These are phyloP conservation scores for Syngnathus acus DNA, from an alignment of 2,797 vertebrate genomes.

Conservation along the genomic window DNA sequence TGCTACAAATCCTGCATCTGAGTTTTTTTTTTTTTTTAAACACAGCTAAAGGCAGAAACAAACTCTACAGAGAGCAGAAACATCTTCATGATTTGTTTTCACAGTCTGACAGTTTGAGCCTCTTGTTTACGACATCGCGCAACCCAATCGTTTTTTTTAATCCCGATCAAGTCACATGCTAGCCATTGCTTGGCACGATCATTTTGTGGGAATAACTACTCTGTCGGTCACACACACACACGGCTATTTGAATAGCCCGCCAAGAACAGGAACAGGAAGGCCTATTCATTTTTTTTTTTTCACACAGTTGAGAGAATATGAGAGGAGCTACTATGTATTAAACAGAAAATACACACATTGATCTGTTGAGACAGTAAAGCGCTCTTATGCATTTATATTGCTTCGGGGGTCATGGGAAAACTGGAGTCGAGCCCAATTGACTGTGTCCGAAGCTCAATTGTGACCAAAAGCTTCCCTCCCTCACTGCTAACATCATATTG, in stretches of 20 bases:
- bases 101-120: background rate
- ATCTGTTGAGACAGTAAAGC: background rate
- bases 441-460: conserved; percentile 17
- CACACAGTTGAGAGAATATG: background rate
- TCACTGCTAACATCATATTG: conserved; percentile 53
- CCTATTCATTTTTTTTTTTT: background rate
- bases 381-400: background rate
- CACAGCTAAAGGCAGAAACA: background rate
- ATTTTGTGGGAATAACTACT: background rate
- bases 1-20: too few relatives aligned
- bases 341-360: background rate
- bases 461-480: conserved; percentile 35
- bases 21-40: too few relatives aligned
- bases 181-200: background rate
- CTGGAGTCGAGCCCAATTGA: background rate
- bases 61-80: background rate
- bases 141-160: background rate
- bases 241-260: background rate
- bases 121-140: background rate
- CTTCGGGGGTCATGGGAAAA: background rate
- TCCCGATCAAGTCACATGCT: background rate
- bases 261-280: background rate
- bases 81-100: background rate
- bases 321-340: background rate
- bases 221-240: background rate